Evolutionary conservation across 2,797 vertebrate genomes (phyloP).

Genomic region (Diceros bicornis): DNA sequence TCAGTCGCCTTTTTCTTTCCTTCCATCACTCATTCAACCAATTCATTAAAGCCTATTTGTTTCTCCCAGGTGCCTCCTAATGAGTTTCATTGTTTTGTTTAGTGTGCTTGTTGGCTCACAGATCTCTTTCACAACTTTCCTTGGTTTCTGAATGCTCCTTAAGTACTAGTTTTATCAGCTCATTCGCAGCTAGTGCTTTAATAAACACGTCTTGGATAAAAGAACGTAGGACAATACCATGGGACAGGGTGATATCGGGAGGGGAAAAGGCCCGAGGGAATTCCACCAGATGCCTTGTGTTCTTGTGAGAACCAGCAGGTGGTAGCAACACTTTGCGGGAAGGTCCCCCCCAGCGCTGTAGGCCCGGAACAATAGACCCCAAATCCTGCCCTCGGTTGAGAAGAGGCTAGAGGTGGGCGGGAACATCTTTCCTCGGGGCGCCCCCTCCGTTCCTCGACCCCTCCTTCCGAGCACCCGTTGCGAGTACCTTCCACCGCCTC

Average conservation of each 20-base stretch:
- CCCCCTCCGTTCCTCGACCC: neutral
- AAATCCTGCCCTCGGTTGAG: neutral
- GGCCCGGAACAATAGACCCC: constrained; percentile 77
- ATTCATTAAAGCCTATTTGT: constrained; percentile 37
- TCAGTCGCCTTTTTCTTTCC: neutral
- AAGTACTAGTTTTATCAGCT: neutral
- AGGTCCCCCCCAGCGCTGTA: neutral
- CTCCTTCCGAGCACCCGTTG: neutral
- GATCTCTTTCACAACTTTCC: constrained; percentile 61
- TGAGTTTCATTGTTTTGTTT: constrained; percentile 59
- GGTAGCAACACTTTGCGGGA: constrained; percentile 73
- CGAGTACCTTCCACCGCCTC: neutral
- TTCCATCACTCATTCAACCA: neutral
- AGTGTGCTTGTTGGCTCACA: neutral
- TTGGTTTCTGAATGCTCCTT: constrained; percentile 22
- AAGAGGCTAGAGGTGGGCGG: neutral
- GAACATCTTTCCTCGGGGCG: neutral
- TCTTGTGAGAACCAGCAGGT: constrained; percentile 79
- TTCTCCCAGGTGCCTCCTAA: constrained; percentile 46
- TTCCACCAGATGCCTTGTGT: constrained; percentile 29
- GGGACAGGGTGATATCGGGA: accelerated
- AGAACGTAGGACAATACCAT: neutral
- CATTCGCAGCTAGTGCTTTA: neutral
- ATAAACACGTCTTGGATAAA: neutral
- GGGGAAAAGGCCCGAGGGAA: neutral